These are phyloP conservation scores for Poeciliopsis retropinna DNA, from an alignment of 2,113 vertebrate species.

Conservation along the genomic window DNA sequence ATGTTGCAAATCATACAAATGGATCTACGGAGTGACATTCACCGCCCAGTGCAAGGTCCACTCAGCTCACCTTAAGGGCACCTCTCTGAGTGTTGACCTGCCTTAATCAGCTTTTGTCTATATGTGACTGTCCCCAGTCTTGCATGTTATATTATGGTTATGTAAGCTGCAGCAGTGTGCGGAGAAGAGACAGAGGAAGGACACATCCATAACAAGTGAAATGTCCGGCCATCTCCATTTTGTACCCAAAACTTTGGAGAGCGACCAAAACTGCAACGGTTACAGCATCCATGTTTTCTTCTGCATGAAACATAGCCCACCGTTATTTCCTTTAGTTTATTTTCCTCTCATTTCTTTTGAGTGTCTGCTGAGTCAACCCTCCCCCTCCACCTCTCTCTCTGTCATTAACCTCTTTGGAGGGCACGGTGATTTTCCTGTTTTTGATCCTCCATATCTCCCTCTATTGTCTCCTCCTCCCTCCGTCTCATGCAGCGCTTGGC, in stretches of 20 bases:
- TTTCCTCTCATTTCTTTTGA: conserved; percentile 30
- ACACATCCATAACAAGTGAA: not conserved
- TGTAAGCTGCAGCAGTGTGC: too few species aligned
- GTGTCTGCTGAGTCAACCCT: conserved; percentile 43
- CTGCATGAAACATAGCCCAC: conserved; percentile 34
- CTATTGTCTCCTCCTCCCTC: conserved; percentile 20
- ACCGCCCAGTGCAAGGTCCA: too few species aligned
- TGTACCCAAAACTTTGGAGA: not conserved
- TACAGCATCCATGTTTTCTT: not conserved
- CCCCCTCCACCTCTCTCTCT: not conserved
- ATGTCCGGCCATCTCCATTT: not conserved
- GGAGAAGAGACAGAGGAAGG: too few species aligned
- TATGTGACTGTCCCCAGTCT: too few species aligned
- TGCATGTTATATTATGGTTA: too few species aligned
- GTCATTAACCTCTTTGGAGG: conserved; percentile 63
- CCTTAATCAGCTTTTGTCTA: too few species aligned
- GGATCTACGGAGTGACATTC: too few species aligned
- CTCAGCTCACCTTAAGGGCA: too few species aligned
- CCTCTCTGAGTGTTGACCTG: too few species aligned
- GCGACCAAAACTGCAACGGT: not conserved
- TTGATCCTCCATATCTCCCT: conserved; percentile 25
- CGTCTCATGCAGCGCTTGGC: conserved; percentile 34
- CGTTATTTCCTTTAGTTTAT: conserved; percentile 64
- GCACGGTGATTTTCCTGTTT: conserved; percentile 43
- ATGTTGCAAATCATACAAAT: too few species aligned